phyloP scores from a whole-genome alignment of 2,797 vertebrate genomes.

The Cyprinodon diabolis region DNA sequence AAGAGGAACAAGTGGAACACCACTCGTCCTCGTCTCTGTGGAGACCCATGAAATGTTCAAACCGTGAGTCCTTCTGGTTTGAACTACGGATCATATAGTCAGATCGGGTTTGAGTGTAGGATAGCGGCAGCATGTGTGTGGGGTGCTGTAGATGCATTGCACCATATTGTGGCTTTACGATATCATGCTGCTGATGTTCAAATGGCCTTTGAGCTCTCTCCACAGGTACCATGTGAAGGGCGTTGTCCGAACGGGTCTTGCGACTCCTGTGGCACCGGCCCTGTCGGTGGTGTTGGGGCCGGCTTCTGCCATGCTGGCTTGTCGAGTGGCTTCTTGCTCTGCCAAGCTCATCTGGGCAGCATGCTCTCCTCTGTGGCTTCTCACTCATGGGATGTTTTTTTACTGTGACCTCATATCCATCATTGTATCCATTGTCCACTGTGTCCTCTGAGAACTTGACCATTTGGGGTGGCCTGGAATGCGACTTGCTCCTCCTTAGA shows the following conservation, averaged over 20 bases:
- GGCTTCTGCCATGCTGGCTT: conserved; percentile 78
- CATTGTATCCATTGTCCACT: conserved; percentile 89
- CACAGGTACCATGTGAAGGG: conserved; percentile 87
- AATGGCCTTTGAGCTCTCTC: conserved; percentile 84
- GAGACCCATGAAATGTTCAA: conserved; percentile 79
- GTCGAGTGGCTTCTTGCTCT: conserved; percentile 76
- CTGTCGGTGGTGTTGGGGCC: conserved; percentile 78
- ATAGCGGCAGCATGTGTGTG: conserved; percentile 74
- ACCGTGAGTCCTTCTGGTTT: conserved; percentile 53
- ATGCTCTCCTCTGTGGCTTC: conserved; percentile 86
- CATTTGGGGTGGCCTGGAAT: conserved; percentile 88
- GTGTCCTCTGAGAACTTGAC: conserved; percentile 96
- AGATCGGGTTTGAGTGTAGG: conserved; percentile 72
- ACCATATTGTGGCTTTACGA: conserved; percentile 47
- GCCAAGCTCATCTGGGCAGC: conserved; percentile 84
- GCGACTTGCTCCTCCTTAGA: conserved; percentile 91
- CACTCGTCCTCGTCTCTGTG: conserved; percentile 88
- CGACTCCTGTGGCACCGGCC: conserved; percentile 84
- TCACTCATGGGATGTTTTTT: conserved; percentile 93
- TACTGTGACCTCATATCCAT: conserved; percentile 76
- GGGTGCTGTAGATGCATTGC: conserved; percentile 71
- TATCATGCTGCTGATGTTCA: conserved; percentile 80
- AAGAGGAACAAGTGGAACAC: conserved; percentile 94
- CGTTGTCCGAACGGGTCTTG: conserved; percentile 93
- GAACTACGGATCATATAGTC: conserved; percentile 85